These are phyloP conservation scores for Archegozetes longisetosus DNA, from an alignment of 1,140 invertebrate species.

Conservation along the genomic window DNA sequence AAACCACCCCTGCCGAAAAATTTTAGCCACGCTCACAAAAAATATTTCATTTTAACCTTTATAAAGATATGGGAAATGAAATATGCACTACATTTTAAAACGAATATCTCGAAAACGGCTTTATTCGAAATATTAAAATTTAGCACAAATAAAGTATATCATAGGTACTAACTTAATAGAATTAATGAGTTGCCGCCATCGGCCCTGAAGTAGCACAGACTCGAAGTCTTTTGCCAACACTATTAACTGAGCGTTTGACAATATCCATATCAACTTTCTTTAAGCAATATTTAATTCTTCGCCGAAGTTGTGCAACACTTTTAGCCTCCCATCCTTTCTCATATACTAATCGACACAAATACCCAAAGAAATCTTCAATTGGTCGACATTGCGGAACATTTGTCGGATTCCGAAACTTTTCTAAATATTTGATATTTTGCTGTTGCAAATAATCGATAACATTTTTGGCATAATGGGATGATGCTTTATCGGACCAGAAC, in stretches of 20 bases:
- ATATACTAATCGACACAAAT: neutral
- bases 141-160: too few relatives aligned
- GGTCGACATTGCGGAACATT: neutral
- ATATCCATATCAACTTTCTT: neutral
- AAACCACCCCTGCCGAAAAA: too few relatives aligned
- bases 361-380: neutral
- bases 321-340: neutral
- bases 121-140: too few relatives aligned
- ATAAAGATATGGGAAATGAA: too few relatives aligned
- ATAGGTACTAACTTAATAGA: too few relatives aligned
- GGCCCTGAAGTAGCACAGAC: too few relatives aligned
- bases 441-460: neutral
- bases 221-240: neutral
- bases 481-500: constrained; percentile 2
- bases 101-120: too few relatives aligned
- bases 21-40: too few relatives aligned
- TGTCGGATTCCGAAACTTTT: neutral
- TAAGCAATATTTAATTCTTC: neutral
- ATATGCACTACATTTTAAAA: too few relatives aligned
- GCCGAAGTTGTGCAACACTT: neutral
- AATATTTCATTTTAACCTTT: too few relatives aligned
- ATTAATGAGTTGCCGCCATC: too few relatives aligned
- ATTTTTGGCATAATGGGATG: neutral
- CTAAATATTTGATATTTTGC: neutral
- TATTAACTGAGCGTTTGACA: neutral